Evolutionary conservation across 1,140 invertebrate genomes (phyloP).

Genomic region (Plutomurus gul): DNA sequence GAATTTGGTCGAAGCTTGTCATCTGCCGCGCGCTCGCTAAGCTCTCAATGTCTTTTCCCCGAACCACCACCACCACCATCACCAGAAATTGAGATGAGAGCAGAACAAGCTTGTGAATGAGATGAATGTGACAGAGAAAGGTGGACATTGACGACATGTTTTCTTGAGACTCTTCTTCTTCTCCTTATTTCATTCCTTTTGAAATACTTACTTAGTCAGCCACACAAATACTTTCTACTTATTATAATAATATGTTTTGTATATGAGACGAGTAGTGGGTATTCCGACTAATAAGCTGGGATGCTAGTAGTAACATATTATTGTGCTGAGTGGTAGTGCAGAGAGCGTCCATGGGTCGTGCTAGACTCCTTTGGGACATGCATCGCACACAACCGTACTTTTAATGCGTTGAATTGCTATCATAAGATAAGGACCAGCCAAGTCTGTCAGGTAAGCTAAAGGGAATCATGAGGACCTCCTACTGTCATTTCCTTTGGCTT

Average conservation of each 20-base stretch:
- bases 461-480: constrained; percentile 42
- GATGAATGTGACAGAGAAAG: constrained; percentile 13
- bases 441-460: constrained; percentile 17
- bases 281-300: background rate
- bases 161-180: background rate
- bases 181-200: background rate
- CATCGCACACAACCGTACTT: background rate
- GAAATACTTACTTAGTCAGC: background rate
- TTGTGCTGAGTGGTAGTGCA: background rate
- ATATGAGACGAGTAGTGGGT: background rate
- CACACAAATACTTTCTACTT: background rate
- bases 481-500: constrained; percentile 33
- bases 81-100: background rate
- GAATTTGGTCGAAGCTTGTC: constrained; percentile 12
- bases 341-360: background rate
- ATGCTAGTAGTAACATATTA: background rate
- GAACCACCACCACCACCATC: background rate
- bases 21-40: background rate
- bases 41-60: constrained; percentile 2
- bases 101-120: constrained; percentile 4
- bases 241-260: background rate
- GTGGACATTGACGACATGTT: constrained; percentile 24
- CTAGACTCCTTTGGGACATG: background rate
- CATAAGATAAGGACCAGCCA: background rate
- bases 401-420: background rate